Percentiles rank a stretch among this genome's conserved stretches.
Conservation (phyloP, 2,888 invertebrate genomes). For the Labia minor region DNA sequence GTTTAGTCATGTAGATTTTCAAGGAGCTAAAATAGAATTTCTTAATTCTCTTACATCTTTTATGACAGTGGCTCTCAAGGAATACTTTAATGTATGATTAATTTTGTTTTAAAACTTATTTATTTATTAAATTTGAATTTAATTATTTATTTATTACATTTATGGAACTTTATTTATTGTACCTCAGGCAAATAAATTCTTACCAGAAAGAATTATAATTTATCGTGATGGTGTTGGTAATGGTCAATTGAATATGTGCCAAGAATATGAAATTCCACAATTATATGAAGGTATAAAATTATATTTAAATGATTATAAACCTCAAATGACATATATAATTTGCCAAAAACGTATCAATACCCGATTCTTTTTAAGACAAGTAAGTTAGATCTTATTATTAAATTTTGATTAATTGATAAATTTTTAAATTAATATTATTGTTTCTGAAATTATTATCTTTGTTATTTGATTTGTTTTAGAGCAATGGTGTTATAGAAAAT, state of each 20-base stretch:
- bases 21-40: slow-evolving; percentile 59
- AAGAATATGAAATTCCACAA: slow-evolving; percentile 72
- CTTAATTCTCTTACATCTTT: slow-evolving; percentile 59
- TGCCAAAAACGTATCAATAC: slow-evolving; percentile 90
- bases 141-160: neutral
- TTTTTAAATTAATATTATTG: too few species aligned
- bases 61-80: slow-evolving; percentile 54
- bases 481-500: slow-evolving; percentile 46
- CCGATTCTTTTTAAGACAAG: slow-evolving; percentile 44
- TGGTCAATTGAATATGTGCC: slow-evolving; percentile 61
- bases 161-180: neutral
- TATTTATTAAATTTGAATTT: neutral
- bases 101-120: too few species aligned
- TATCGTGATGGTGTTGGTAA: slow-evolving; percentile 92
- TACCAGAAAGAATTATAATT: slow-evolving; percentile 73
- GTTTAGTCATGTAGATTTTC: slow-evolving; percentile 62
- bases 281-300: slow-evolving; percentile 37
- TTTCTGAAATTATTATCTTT: too few species aligned
- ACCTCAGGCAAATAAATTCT: slow-evolving; percentile 43
- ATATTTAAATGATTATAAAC: slow-evolving; percentile 42
- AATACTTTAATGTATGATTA: slow-evolving; percentile 50
- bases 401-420: too few species aligned
- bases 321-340: slow-evolving; percentile 64
- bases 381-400: too few species aligned
- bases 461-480: too few species aligned